Conservation (phyloP, 1,140 invertebrate genomes). For the Aphidius gifuensis region DNA sequence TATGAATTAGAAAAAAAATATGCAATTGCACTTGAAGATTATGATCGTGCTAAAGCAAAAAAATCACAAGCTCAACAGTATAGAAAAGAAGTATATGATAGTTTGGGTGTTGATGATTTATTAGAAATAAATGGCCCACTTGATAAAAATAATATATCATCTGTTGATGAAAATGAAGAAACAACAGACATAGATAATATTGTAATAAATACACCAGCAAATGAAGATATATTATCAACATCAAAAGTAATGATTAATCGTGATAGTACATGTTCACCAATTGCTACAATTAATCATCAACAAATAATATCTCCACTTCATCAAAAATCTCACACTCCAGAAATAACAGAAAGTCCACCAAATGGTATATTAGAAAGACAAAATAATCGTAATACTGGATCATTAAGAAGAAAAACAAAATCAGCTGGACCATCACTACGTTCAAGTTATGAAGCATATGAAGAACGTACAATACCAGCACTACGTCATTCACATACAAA, state of each 20-base stretch:
- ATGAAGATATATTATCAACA: conserved; percentile 41
- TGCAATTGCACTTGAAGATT: conserved; percentile 87
- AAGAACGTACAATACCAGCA: conserved; percentile 79
- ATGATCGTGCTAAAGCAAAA: conserved; percentile 82
- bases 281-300: conserved; percentile 41
- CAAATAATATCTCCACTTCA: conserved; percentile 56
- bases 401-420: conserved; percentile 70
- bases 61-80: conserved; percentile 86
- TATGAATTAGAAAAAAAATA: conserved; percentile 88
- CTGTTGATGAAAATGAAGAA: conserved; percentile 42
- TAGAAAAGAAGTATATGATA: conserved; percentile 67
- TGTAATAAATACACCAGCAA: conserved; percentile 22
- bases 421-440: conserved; percentile 65
- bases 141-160: conserved; percentile 54
- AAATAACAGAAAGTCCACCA: conserved; percentile 46
- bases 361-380: conserved; percentile 47
- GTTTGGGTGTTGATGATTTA: conserved; percentile 69
- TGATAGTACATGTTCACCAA: conserved; percentile 46
- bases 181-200: conserved; percentile 33
- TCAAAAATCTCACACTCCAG: conserved; percentile 47
- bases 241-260: conserved; percentile 44
- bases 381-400: conserved; percentile 56
- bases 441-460: conserved; percentile 82
- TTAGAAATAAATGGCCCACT: conserved; percentile 72
- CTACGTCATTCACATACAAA: conserved; percentile 77